These are phyloP conservation scores for Scaeva pyrastri DNA, from an alignment of 2,888 invertebrate species.

Conservation along the genomic window DNA sequence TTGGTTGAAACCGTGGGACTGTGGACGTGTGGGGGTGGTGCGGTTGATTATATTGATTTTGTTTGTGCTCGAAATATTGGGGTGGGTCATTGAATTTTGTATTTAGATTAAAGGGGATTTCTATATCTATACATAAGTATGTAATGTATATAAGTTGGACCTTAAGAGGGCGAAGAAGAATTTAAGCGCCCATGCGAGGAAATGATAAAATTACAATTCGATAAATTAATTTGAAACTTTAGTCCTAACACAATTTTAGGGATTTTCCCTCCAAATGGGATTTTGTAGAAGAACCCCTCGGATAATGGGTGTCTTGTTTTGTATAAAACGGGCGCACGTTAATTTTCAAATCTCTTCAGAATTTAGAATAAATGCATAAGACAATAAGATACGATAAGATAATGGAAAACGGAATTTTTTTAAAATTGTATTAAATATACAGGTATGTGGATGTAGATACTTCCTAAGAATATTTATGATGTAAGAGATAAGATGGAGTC, in stretches of 20 bases:
- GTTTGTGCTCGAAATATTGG: constrained; percentile 20
- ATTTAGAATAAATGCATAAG: not conserved
- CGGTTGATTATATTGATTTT: constrained; percentile 20
- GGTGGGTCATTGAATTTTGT: constrained; percentile 30
- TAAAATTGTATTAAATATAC: too few species aligned
- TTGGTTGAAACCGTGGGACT: too few species aligned
- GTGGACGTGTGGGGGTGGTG: not conserved
- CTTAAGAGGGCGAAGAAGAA: not conserved
- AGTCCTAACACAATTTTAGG: constrained; percentile 25
- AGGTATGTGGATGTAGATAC: too few species aligned
- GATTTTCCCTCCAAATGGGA: not conserved
- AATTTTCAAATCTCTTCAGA: not conserved
- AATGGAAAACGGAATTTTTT: too few species aligned
- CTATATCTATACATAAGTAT: too few species aligned
- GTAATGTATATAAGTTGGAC: not conserved
- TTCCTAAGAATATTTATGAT: too few species aligned
- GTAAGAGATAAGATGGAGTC: too few species aligned
- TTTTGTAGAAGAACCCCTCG: not conserved
- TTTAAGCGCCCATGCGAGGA: not conserved
- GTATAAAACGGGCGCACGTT: not conserved
- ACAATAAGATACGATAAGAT: too few species aligned
- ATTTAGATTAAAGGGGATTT: not conserved
- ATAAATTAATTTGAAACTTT: constrained; percentile 56
- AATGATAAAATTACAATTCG: constrained; percentile 26
- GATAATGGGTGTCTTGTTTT: not conserved